These are phyloP conservation scores for Caracal caracal DNA, from an alignment of 2,113 vertebrate species.

Conservation along the genomic window DNA sequence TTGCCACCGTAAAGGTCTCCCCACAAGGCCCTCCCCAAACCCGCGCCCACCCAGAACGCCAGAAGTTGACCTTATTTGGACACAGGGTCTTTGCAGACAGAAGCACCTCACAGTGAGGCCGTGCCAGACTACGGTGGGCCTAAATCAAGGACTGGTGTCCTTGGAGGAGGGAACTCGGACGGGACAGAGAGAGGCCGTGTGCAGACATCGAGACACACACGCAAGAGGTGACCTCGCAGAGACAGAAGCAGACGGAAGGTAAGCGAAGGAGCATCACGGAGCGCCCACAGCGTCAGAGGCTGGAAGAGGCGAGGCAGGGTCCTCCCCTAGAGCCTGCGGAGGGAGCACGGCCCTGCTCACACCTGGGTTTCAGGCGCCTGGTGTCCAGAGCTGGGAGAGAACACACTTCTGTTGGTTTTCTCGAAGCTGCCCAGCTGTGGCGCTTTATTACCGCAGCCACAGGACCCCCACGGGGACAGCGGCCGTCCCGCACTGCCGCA, in stretches of 20 bases:
- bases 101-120: background rate
- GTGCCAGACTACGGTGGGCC: background rate
- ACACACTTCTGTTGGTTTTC: background rate
- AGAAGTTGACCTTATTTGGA: background rate
- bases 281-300: background rate
- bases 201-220: background rate
- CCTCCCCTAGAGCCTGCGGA: background rate
- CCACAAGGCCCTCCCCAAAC: too few species aligned
- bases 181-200: background rate
- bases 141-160: background rate
- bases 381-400: background rate
- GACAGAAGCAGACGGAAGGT: accelerated
- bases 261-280: background rate
- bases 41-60: background rate
- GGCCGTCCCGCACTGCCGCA: background rate
- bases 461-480: accelerated
- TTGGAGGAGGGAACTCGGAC: background rate
- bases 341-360: background rate
- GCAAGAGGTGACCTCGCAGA: background rate
- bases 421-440: background rate
- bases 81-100: background rate
- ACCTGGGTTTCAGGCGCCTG: background rate
- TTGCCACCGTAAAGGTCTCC: background rate
- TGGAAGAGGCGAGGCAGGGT: accelerated
- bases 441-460: background rate